Conservation (phyloP, 2,888 invertebrate species). For the Panzeria rudis region DNA sequence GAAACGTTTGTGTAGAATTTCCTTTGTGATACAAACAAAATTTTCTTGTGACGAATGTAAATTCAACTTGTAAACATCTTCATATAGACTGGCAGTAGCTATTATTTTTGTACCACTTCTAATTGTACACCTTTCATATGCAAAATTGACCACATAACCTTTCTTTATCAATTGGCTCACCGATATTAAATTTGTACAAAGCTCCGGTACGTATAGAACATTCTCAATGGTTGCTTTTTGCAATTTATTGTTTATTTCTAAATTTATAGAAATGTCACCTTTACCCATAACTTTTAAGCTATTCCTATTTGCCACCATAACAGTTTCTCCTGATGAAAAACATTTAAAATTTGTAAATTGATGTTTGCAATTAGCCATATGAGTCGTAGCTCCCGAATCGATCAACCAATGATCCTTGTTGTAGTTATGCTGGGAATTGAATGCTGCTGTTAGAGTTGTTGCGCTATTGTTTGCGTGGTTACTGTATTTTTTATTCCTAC, state of each 20-base stretch:
- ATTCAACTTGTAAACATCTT: conserved; percentile 33
- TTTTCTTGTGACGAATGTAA: neutral
- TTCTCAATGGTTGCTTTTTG: too few relatives aligned
- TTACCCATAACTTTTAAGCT: too few relatives aligned
- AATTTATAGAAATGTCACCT: too few relatives aligned
- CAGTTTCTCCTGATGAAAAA: neutral
- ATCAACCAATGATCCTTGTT: conserved; percentile 24
- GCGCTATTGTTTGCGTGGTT: neutral
- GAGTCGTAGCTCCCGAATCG: conserved; percentile 36
- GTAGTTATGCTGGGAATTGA: conserved; percentile 1
- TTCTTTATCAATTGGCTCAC: conserved; percentile 40
- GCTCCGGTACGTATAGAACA: conserved; percentile 45
- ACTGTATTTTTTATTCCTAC: neutral
- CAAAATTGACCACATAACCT: conserved; percentile 18
- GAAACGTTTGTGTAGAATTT: conserved; percentile 44
- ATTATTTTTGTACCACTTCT: neutral
- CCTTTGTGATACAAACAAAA: conserved; percentile 20
- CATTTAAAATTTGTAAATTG: conserved; percentile 13
- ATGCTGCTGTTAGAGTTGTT: conserved; percentile 31
- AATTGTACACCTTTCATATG: conserved; percentile 21
- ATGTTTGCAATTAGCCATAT: conserved; percentile 38
- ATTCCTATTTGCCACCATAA: too few relatives aligned
- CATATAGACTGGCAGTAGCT: neutral
- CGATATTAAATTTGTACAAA: conserved; percentile 11
- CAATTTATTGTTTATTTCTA: too few relatives aligned